These are phyloP conservation scores for Glyphotaelius pellucidus DNA, from an alignment of 2,888 invertebrate species.

Conservation along the genomic window DNA sequence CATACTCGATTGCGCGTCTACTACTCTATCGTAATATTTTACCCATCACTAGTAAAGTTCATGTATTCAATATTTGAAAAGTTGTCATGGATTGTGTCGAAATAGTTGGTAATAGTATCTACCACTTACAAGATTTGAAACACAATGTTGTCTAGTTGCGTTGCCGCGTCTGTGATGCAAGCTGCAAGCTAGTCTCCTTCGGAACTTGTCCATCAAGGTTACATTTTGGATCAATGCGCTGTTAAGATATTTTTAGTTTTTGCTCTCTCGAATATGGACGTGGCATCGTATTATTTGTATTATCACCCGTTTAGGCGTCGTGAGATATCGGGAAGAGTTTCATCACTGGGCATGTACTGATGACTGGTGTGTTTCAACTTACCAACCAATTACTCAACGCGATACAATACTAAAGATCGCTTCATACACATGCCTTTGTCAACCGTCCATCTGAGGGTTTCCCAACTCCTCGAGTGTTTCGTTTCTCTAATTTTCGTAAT, in stretches of 20 bases:
- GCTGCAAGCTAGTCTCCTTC: constrained; percentile 42
- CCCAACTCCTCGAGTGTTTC: constrained; percentile 50
- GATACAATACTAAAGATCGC: constrained; percentile 58
- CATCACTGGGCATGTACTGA: background rate
- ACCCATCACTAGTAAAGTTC: constrained; percentile 43
- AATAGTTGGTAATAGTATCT: constrained; percentile 40
- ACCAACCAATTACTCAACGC: constrained; percentile 59
- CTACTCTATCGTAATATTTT: constrained; percentile 38
- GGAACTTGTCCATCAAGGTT: constrained; percentile 53
- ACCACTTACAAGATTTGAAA: constrained; percentile 53
- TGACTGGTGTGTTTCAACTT: background rate
- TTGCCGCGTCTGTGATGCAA: constrained; percentile 52
- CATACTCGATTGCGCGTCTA: background rate
- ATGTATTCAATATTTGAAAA: constrained; percentile 39
- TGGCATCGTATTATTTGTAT: background rate
- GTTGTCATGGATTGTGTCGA: constrained; percentile 38
- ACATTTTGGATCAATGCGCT: constrained; percentile 49
- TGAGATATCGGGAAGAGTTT: background rate
- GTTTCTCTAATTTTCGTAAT: constrained; percentile 55
- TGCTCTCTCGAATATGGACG: background rate
- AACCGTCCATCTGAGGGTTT: constrained; percentile 51
- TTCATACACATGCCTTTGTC: constrained; percentile 60
- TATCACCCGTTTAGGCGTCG: background rate
- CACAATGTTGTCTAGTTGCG: constrained; percentile 53
- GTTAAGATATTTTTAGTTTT: constrained; percentile 16